These are phyloP conservation scores for Metacarcinus magister DNA, from an alignment of 2,888 invertebrate genomes.

Conservation along the genomic window DNA sequence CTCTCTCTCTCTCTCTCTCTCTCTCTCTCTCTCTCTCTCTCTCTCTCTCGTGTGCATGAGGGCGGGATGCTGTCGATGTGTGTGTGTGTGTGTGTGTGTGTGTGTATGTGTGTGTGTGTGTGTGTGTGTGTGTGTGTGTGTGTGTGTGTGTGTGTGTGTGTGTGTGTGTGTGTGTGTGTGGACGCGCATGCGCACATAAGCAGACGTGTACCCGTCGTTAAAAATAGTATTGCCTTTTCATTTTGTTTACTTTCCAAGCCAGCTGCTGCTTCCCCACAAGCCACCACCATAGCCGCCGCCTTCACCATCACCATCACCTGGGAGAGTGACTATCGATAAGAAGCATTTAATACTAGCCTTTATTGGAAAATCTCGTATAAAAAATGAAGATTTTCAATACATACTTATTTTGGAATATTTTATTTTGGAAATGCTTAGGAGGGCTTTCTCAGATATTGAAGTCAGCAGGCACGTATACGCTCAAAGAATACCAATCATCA, in stretches of 20 bases:
- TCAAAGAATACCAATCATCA: too few species aligned
- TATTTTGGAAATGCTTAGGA: too few species aligned
- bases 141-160: too few species aligned
- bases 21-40: conserved; percentile 32
- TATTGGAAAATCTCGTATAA: too few species aligned
- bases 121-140: too few species aligned
- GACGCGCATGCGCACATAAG: background rate
- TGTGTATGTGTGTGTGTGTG: background rate
- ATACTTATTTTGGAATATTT: too few species aligned
- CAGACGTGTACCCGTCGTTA: background rate
- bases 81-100: background rate
- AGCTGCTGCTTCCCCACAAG: conserved; percentile 9
- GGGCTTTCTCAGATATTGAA: too few species aligned
- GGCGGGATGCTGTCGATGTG: too few species aligned
- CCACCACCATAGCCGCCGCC: background rate
- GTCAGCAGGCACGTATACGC: too few species aligned
- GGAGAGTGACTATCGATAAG: too few species aligned
- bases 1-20: conserved; percentile 27
- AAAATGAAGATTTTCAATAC: too few species aligned
- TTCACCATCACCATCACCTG: background rate
- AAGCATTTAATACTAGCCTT: too few species aligned
- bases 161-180: conserved; percentile 26
- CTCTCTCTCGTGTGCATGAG: background rate
- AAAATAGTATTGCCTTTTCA: conserved; percentile 43
- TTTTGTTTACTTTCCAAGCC: background rate